Evolutionary conservation across 2,888 invertebrate species (phyloP), one percentile per base, ranked within the genome.

Genomic region (Mellilla xanthometata): DNA sequence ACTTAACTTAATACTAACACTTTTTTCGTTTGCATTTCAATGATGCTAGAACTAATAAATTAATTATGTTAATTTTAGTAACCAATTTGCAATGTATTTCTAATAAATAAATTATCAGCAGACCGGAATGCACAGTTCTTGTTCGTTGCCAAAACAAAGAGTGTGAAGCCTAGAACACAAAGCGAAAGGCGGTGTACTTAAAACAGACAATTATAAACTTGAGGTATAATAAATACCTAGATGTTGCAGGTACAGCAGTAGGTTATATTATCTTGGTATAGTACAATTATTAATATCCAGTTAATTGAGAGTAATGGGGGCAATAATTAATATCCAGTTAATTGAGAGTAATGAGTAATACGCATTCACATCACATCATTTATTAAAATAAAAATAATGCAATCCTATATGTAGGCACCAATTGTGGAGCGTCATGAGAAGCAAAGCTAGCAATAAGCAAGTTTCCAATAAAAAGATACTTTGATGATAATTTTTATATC

Each of bases 141-240:
- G 33, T 31, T 10, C 13, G 40, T 40, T 46, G 6, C 15, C 15
- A 3, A 40, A 31, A 41, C 47, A 47, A 38, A 40, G 46, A 40
- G 35, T 41, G 36, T 47, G 23, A 38, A 36, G 42, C 42, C 30
- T 41, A 35, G 35, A 40, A 19, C 44, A 38, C 33, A 49, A 49
- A 44, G 49, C 39, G 49, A 49, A 43, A 43, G 43, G 49, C 32
- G 32, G 23, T 31, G 31, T 39, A 30, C 26, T 30, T 26, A 27
- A 24, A 33, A 42, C 34, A 30, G 19, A 9, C 30, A 36, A 24
- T 35, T 28, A 34, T 28, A 22, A 10, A 12, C 11, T 27, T 26
- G 12, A 27, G 35, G n/a, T n/a, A n/a, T n/a, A n/a, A n/a, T n/a
- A n/a, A n/a, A n/a, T n/a, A n/a, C n/a, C n/a, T 36, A 29, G 36